Percentiles rank a stretch among this genome's conserved stretches.
Evolutionary conservation across 2,113 vertebrate species (phyloP).

Genomic region (Plectropomus leopardus): DNA sequence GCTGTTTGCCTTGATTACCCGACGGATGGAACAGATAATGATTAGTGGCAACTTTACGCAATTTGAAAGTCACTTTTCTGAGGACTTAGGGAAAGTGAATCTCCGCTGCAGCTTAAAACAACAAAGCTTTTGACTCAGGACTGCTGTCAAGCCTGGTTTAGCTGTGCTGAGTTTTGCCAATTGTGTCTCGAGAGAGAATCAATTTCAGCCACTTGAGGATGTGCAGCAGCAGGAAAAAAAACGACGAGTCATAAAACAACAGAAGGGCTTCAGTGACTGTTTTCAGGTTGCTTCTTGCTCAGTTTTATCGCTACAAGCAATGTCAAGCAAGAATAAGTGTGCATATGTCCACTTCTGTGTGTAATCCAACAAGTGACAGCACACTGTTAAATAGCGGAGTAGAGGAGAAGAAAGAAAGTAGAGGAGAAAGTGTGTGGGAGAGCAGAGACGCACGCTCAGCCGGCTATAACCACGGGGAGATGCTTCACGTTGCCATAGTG

Average conservation of each 20-base stretch:
- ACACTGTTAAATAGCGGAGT: conserved; percentile 5
- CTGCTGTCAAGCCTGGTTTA: conserved; percentile 20
- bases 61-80: conserved; percentile 14
- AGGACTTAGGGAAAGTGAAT: neutral
- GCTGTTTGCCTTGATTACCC: conserved; percentile 34
- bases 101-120: neutral
- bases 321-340: neutral
- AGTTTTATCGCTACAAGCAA: neutral
- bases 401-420: neutral
- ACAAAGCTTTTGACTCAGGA: neutral
- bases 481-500: conserved; percentile 74
- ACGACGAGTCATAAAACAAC: conserved; percentile 43
- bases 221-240: conserved; percentile 17
- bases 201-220: conserved; percentile 49
- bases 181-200: conserved; percentile 27
- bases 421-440: conserved; percentile 66
- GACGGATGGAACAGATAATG: conserved; percentile 10
- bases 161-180: neutral
- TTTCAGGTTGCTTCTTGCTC: conserved; percentile 24
- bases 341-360: neutral
- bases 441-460: conserved; percentile 49
- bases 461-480: conserved; percentile 68
- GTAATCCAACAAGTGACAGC: neutral
- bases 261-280: conserved; percentile 5
- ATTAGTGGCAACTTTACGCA: neutral